Evolutionary conservation across 1,140 invertebrate genomes (phyloP).

Genomic region (Aphaenogaster rudis): DNA sequence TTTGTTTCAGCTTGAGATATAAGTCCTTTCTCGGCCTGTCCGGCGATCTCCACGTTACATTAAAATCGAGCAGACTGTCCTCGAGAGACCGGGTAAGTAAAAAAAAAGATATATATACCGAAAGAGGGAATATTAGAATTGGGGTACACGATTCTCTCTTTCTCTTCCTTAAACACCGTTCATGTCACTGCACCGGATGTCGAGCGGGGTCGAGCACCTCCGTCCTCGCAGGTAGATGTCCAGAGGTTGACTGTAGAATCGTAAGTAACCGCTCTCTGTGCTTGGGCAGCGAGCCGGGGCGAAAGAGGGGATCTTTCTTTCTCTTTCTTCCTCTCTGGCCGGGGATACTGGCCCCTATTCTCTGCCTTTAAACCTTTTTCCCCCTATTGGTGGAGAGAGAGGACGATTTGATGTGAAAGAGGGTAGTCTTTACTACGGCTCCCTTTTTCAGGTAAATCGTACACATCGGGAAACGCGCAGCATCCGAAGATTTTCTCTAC

Average conservation of each 20-base stretch:
- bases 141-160: conserved; percentile 74
- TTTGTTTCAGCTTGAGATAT: conserved; percentile 44
- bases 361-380: conserved; percentile 68
- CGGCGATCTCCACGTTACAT: conserved; percentile 66
- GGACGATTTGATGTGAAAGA: conserved; percentile 51
- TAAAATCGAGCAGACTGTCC: conserved; percentile 62
- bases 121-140: conserved; percentile 56
- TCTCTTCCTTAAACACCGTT: conserved; percentile 78
- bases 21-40: conserved; percentile 67
- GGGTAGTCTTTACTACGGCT: conserved; percentile 42
- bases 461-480: not conserved
- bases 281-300: conserved; percentile 73
- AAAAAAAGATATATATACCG: conserved; percentile 59
- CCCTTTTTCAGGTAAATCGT: not conserved
- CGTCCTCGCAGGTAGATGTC: conserved; percentile 86
- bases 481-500: not conserved
- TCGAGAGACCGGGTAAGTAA: conserved; percentile 22
- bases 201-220: conserved; percentile 85
- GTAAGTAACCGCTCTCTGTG: conserved; percentile 84
- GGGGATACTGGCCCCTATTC: conserved; percentile 73
- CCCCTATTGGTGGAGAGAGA: conserved; percentile 54
- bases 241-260: conserved; percentile 86
- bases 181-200: conserved; percentile 85
- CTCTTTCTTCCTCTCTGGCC: conserved; percentile 43
- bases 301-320: conserved; percentile 71